Conservation (phyloP, 2,113 vertebrate species). For the Pelobates fuscus region DNA sequence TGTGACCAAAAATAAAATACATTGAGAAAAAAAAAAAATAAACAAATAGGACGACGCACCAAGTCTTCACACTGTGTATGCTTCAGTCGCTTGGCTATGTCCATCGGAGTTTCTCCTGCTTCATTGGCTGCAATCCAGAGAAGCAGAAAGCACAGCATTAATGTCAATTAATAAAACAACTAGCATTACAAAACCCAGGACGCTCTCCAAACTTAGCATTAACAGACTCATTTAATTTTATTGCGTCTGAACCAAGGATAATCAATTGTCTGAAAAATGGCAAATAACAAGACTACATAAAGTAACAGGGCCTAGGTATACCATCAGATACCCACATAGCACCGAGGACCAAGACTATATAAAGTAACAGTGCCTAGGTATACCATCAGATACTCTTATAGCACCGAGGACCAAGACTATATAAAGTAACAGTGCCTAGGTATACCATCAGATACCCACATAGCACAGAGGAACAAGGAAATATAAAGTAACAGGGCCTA, state of each 20-base stretch:
- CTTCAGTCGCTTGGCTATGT: slow-evolving; percentile 85
- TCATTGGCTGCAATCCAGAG: slow-evolving; percentile 80
- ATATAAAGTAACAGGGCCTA: too few species aligned
- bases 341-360: too few species aligned
- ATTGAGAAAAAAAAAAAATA: too few species aligned
- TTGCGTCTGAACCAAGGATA: not conserved
- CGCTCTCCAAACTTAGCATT: not conserved
- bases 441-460: too few species aligned
- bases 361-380: too few species aligned
- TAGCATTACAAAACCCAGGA: not conserved
- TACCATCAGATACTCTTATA: too few species aligned
- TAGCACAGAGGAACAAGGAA: too few species aligned
- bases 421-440: too few species aligned
- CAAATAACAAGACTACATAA: not conserved
- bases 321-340: too few species aligned
- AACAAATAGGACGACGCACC: slow-evolving; percentile 70
- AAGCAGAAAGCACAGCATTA: not conserved
- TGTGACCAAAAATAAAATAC: too few species aligned
- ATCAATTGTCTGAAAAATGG: too few species aligned
- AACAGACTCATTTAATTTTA: not conserved
- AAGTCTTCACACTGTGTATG: slow-evolving; percentile 88
- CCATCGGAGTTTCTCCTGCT: slow-evolving; percentile 86
- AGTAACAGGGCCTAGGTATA: not conserved
- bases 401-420: too few species aligned
- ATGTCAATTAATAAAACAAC: not conserved